These are phyloP conservation scores for Neodontobutis hainanensis DNA, from an alignment of 2,113 vertebrate genomes.

Conservation along the genomic window DNA sequence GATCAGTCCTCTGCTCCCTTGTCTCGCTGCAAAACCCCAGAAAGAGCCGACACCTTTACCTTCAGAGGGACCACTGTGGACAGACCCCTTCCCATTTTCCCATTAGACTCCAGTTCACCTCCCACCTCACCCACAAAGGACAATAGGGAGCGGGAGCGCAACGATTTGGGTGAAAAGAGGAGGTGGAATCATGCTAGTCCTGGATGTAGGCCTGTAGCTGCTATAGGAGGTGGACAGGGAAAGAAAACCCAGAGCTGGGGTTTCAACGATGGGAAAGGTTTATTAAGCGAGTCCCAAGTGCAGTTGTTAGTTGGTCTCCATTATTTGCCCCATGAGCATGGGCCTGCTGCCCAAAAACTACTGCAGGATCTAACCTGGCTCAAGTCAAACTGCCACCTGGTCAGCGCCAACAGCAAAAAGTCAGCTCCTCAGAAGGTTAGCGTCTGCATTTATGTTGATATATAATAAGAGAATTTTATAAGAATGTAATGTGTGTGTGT, in stretches of 20 bases:
- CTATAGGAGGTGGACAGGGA: constrained; percentile 22
- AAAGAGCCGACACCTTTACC: constrained; percentile 54
- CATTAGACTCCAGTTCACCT: constrained; percentile 56
- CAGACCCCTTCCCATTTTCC: constrained; percentile 62
- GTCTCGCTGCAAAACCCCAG: constrained; percentile 60
- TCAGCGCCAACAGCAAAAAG: constrained; percentile 77
- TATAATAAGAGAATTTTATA: not conserved
- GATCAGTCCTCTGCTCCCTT: constrained; percentile 58
- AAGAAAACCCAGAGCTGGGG: constrained; percentile 64
- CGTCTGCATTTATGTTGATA: not conserved
- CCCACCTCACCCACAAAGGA: constrained; percentile 54
- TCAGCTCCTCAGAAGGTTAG: constrained; percentile 72
- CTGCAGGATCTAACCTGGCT: constrained; percentile 85
- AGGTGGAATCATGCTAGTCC: constrained; percentile 23
- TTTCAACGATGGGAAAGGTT: constrained; percentile 62
- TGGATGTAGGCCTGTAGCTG: constrained; percentile 36
- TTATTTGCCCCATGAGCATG: constrained; percentile 85
- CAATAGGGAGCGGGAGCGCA: constrained; percentile 39
- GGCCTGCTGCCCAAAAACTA: constrained; percentile 73
- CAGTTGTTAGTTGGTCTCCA: constrained; percentile 84
- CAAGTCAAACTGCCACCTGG: constrained; percentile 76
- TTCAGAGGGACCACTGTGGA: constrained; percentile 49
- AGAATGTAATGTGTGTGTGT: not conserved
- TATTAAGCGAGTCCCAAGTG: constrained; percentile 78
- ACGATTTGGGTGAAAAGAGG: constrained; percentile 41